Conservation (phyloP, 2,888 invertebrate species). For the Platycheirus rosarum region DNA sequence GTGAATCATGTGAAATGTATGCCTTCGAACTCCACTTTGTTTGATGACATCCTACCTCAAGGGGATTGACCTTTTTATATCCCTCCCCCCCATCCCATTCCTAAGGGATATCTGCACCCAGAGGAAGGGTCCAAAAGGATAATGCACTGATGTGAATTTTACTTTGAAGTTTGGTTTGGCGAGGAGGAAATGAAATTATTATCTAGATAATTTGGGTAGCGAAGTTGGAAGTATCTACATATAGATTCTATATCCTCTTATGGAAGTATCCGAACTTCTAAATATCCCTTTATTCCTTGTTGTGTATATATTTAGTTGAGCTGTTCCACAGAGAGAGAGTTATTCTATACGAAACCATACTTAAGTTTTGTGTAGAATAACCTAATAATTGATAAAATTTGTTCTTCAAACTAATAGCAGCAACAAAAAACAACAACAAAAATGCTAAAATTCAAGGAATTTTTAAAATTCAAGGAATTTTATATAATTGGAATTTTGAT, state of each 20-base stretch:
- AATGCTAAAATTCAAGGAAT: conserved; percentile 15
- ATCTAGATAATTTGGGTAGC: conserved; percentile 1
- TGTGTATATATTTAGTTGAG: conserved; percentile 21
- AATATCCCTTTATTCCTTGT: background rate
- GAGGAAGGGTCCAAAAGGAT: background rate
- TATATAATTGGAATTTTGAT: conserved; percentile 20
- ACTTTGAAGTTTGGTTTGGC: conserved; percentile 21
- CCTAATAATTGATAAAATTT: conserved; percentile 32
- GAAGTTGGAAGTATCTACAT: background rate
- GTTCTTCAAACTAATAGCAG: conserved; percentile 13
- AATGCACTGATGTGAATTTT: conserved; percentile 2
- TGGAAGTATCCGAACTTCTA: no score
- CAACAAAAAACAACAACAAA: background rate
- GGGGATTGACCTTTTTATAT: conserved; percentile 5
- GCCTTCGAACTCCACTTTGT: background rate
- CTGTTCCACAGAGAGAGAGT: conserved; percentile 1
- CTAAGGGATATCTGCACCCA: background rate
- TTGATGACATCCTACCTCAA: conserved; percentile 7
- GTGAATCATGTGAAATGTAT: conserved; percentile 2
- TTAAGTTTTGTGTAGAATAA: background rate
- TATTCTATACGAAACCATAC: background rate
- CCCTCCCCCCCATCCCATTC: no score
- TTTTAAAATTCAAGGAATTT: conserved; percentile 10
- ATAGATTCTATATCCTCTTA: no score
- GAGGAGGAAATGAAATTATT: conserved; percentile 20